Percentiles rank a stretch among this genome's conserved stretches.
Evolutionary conservation across 2,113 vertebrate genomes (phyloP).

Genomic region (Atractosteus spatula): DNA sequence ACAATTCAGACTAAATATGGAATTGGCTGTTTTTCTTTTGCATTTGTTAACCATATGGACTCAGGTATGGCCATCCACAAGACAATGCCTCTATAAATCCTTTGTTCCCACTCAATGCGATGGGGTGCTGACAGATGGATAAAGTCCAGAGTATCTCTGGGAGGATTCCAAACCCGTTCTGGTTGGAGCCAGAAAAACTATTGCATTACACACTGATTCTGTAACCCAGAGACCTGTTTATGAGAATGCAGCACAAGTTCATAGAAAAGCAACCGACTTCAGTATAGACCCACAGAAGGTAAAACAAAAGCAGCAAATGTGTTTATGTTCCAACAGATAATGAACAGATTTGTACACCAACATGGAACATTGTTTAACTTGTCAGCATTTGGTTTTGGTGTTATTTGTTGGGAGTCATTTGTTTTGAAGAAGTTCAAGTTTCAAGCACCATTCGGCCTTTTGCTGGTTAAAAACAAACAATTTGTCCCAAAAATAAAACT

Average conservation of each 20-base stretch:
- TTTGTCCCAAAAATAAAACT: too few relatives aligned
- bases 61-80: slow-evolving; percentile 5
- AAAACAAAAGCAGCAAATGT: too few relatives aligned
- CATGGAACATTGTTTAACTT: too few relatives aligned
- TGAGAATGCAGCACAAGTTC: background rate
- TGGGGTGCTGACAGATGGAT: slow-evolving; percentile 23
- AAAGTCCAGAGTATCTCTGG: slow-evolving; percentile 20
- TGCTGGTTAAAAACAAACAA: background rate
- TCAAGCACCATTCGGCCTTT: background rate
- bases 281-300: too few relatives aligned
- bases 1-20: background rate
- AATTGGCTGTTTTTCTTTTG: slow-evolving; percentile 12
- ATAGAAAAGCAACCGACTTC: slow-evolving; percentile 4
- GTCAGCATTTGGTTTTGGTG: too few relatives aligned
- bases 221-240: slow-evolving; percentile 6
- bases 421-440: background rate
- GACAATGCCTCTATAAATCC: slow-evolving; percentile 16
- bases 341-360: too few relatives aligned
- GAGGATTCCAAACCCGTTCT: slow-evolving; percentile 3
- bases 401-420: too few relatives aligned
- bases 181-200: background rate
- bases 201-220: slow-evolving; percentile 9
- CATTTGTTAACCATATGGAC: slow-evolving; percentile 23
- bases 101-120: slow-evolving; percentile 1
- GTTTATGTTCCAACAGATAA: too few relatives aligned